A percentile compares a stretch with the other conserved stretches of the same genome.
Conservation (phyloP, 2,888 invertebrate genomes). For the Cataglyphis altisquamis region DNA sequence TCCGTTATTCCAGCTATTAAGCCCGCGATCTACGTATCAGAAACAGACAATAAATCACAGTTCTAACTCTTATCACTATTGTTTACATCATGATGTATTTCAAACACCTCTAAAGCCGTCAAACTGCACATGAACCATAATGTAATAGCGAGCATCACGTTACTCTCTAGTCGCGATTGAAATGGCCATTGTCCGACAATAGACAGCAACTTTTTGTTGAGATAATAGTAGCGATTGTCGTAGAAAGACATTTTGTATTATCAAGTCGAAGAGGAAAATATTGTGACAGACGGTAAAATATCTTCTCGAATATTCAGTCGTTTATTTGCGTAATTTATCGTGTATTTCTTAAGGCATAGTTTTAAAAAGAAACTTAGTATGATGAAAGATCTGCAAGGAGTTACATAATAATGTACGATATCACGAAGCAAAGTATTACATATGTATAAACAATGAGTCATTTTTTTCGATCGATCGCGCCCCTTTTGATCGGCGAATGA, state of each 20-base stretch:
- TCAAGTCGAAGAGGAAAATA: not conserved
- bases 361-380: not conserved
- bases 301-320: constrained; percentile 20
- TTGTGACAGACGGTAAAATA: not conserved
- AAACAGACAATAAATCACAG: not conserved
- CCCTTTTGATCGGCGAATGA: not conserved
- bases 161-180: constrained; percentile 20
- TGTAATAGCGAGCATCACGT: not conserved
- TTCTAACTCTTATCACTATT: not conserved
- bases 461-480: not conserved
- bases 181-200: constrained; percentile 31
- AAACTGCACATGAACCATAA: not conserved
- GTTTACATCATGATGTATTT: not conserved
- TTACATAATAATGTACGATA: not conserved
- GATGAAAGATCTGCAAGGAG: too few species aligned
- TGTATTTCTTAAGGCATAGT: not conserved
- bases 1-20: constrained; percentile 6
- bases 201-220: not conserved
- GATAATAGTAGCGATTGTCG: constrained; percentile 13
- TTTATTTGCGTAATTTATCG: not conserved
- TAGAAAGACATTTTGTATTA: constrained; percentile 32
- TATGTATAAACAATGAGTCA: not conserved
- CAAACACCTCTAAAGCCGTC: constrained; percentile 2
- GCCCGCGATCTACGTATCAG: not conserved
- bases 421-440: not conserved